Percentiles rank a stretch among this genome's conserved stretches.
phyloP scores from a whole-genome alignment of 1,140 invertebrate species.

The Dendroctonus ponderosae region DNA sequence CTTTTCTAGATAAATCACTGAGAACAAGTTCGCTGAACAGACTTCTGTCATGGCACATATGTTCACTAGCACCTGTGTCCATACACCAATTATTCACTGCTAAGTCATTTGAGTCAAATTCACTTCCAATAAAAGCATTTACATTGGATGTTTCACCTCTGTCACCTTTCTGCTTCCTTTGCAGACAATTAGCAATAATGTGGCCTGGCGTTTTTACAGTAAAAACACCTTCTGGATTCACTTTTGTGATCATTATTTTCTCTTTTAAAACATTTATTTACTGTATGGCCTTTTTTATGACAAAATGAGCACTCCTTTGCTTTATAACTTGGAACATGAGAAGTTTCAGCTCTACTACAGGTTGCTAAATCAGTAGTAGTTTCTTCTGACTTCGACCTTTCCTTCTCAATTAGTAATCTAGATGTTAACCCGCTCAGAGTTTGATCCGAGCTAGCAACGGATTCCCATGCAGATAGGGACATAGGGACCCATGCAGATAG shows the following conservation, averaged over 20 bases:
- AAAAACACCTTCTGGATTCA: conserved; percentile 8
- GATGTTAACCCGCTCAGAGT: no score
- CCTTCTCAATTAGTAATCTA: no score
- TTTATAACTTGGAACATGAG: no score
- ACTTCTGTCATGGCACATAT: neutral
- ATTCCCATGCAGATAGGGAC: no score
- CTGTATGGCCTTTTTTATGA: conserved; percentile 1
- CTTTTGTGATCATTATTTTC: neutral
- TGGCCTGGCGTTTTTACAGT: conserved; percentile 3
- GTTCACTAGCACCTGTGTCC: conserved; percentile 6
- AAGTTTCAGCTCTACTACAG: no score
- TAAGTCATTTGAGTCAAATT: no score
- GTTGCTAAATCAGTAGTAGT: no score
- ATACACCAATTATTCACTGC: no score
- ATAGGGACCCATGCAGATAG: conserved; percentile 32
- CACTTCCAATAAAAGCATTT: neutral
- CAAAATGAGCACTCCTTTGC: no score
- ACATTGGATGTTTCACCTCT: no score
- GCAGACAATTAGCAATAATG: neutral
- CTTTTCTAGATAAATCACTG: neutral
- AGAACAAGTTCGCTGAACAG: neutral
- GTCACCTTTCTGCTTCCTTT: neutral
- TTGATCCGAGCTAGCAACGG: no score
- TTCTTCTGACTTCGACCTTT: no score
- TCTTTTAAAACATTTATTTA: conserved; percentile 2